Base-by-base conservation (phyloP, 2,797 vertebrate species). In the Lacerta agilis region DNA sequence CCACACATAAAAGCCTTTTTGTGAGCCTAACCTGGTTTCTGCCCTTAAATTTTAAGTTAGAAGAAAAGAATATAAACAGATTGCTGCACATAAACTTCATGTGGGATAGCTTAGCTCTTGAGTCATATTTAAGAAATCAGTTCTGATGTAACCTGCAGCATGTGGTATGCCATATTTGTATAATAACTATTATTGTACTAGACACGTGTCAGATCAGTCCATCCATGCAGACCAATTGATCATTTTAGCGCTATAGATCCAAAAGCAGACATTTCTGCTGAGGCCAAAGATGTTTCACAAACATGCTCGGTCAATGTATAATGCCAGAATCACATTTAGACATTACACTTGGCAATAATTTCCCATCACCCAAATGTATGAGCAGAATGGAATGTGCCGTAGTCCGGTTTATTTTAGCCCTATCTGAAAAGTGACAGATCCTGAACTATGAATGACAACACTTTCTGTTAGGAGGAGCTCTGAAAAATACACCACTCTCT, bases 141-240 rank as follows among this genome's bases (percentile, higher is more conserved):
- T 38, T 73, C 71, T 73, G 71, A 38, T 33, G 11, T 72, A 72
- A 72, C 29, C 69, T 36, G 15, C 2, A 3, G 13, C 71, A 72
- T 82, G 66, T 88, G 66, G 71, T 43, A 86, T 92, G 77, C 61
- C 36, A 43, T 85, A 83, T 0, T 0, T 73, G 79, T 87, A 88
- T 45, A 83, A 88, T 1, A 83, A 5, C 49, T 91, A 80, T 23
- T 72, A 20, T 20, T 79, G 85, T 27, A 90, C 86, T 83, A 89
- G 91, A 86, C 78, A 93, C 93, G 95, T 86, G 92, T 94, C 93
- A 93, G 92, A 58, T 90, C 5, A 2, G 2, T 36, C 85, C 49
- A 69, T 90, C 82, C 88, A 92, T 92, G 72, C 58, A 75, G 61
- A 64, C 20, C 23, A 64, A 83, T 17, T 0, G 9, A 58, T 17